Percentiles rank a stretch among this genome's conserved stretches.
Evolutionary conservation across 1,140 invertebrate species (phyloP).

Genomic region (Cryptotermes secundus): DNA sequence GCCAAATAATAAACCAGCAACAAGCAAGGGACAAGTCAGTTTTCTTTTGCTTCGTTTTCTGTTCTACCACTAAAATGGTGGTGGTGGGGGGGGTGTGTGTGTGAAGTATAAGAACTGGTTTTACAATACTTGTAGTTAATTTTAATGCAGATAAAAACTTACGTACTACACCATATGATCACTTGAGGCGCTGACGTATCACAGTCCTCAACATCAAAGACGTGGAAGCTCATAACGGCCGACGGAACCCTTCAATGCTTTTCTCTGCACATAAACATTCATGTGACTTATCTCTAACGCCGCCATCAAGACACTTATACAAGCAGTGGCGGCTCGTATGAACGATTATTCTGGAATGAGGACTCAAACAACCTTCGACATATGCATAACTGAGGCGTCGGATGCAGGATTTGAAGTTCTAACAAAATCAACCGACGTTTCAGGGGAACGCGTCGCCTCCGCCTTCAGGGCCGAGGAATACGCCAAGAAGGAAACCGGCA

Average conservation of each 20-base stretch:
- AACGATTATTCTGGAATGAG: background rate
- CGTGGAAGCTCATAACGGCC: background rate
- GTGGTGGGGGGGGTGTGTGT: no score
- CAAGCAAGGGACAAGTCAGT: no score
- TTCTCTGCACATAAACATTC: background rate
- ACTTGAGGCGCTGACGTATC: background rate
- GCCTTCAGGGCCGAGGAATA: no score
- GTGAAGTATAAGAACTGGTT: background rate
- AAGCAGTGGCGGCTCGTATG: background rate
- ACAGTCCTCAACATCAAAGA: background rate
- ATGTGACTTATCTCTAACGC: no score
- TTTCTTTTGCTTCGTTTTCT: no score
- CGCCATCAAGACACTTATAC: background rate
- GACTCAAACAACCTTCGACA: background rate
- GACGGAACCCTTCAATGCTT: background rate
- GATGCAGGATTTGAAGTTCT: no score
- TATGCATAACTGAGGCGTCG: background rate
- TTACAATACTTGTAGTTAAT: background rate
- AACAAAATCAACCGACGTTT: no score
- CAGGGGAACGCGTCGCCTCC: no score
- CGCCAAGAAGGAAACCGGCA: no score
- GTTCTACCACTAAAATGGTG: no score
- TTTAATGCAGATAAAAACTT: background rate
- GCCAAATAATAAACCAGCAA: no score
- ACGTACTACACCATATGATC: background rate